Percentiles rank a stretch among this genome's conserved stretches.
Conservation (phyloP, 1,140 invertebrate species). For the Microvelia longipes region DNA sequence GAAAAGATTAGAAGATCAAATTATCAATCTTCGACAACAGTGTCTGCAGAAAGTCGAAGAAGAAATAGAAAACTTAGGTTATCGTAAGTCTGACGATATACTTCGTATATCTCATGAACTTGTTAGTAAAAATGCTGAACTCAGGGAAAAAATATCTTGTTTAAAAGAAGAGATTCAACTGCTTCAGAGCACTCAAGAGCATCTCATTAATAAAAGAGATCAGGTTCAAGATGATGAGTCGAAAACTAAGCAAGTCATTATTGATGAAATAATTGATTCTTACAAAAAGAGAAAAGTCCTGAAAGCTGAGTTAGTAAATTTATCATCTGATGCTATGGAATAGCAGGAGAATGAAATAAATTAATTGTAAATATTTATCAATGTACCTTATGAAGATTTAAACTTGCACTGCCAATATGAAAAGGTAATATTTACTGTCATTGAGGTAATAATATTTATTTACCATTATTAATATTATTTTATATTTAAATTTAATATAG, state of each 20-base stretch:
- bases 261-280: background rate
- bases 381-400: too few relatives aligned
- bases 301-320: background rate
- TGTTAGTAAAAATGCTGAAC: background rate
- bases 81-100: background rate
- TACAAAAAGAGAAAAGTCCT: background rate
- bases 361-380: too few relatives aligned
- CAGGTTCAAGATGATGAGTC: background rate
- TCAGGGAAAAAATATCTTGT: background rate
- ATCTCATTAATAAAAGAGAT: background rate
- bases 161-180: background rate
- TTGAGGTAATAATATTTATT: too few relatives aligned
- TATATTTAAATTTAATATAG: too few relatives aligned
- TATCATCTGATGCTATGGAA: background rate
- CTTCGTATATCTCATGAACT: background rate
- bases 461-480: too few relatives aligned
- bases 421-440: too few relatives aligned
- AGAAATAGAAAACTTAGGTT: background rate
- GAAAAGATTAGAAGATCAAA: background rate
- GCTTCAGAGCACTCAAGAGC: background rate
- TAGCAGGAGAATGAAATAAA: too few relatives aligned
- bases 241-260: background rate
- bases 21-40: background rate
- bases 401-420: too few relatives aligned
- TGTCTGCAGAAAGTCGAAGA: background rate